A percentile compares a stretch with the other conserved stretches of the same genome.
These are phyloP conservation scores for Sarcophaga bullata DNA, from an alignment of 1,140 invertebrate genomes.

Conservation along the genomic window DNA sequence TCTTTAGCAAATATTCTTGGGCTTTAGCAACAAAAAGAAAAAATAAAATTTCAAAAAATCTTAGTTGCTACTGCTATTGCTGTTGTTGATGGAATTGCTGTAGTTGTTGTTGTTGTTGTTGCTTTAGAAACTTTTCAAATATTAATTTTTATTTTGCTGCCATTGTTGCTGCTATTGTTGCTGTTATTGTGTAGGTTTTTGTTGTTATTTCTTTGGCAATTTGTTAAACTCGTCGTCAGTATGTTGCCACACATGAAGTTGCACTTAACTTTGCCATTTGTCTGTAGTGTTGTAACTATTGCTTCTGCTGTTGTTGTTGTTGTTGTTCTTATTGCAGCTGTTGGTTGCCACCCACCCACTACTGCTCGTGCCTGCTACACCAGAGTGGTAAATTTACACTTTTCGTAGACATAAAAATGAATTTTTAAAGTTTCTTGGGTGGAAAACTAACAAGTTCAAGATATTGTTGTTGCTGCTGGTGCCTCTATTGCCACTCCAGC, in stretches of 20 bases:
- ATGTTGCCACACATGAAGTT: conserved; percentile 18
- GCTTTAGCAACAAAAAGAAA: background rate
- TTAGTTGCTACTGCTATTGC: background rate
- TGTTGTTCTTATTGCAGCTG: background rate
- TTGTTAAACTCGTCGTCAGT: conserved; percentile 13
- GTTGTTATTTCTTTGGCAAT: background rate
- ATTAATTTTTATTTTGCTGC: background rate
- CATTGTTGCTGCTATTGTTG: background rate
- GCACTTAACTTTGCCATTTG: conserved; percentile 21
- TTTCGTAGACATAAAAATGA: conserved; percentile 19
- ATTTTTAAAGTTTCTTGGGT: conserved; percentile 12
- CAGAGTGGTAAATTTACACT: conserved; percentile 21
- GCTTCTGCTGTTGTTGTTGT: too few species aligned
- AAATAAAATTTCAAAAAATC: too few species aligned
- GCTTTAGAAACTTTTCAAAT: conserved; percentile 1
- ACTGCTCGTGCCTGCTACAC: background rate
- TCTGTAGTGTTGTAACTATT: background rate
- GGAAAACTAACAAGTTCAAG: conserved; percentile 10
- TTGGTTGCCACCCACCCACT: conserved; percentile 8
- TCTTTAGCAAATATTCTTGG: background rate
- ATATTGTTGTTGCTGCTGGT: background rate
- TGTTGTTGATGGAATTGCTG: too few species aligned
- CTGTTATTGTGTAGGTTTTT: background rate
- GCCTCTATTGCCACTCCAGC: background rate
- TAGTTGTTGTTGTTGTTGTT: background rate